Percentiles rank a stretch among this genome's conserved stretches.
Conservation (phyloP, 2,113 vertebrate species). For the Bos javanicus region DNA sequence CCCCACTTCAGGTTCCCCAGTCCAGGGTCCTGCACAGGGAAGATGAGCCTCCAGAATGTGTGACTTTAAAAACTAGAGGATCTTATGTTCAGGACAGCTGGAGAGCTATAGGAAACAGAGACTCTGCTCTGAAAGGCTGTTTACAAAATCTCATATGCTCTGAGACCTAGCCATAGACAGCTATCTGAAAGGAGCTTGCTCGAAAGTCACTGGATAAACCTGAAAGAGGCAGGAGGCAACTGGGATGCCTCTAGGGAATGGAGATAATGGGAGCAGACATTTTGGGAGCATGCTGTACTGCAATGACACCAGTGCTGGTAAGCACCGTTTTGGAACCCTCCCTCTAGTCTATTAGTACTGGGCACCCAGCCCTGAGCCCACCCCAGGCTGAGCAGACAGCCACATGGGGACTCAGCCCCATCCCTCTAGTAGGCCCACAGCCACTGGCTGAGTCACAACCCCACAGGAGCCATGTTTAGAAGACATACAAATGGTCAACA, state of each 20-base stretch:
- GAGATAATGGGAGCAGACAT: neutral
- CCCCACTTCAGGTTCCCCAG: neutral
- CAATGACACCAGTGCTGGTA: neutral
- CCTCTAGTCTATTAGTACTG: neutral
- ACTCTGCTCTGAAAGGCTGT: neutral
- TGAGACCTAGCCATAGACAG: neutral
- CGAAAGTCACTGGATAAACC: neutral
- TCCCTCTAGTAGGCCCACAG: neutral
- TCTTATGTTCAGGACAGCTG: neutral
- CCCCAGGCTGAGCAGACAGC: neutral
- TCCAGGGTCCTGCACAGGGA: neutral
- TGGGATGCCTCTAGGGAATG: neutral
- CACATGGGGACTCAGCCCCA: neutral
- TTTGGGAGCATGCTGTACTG: neutral
- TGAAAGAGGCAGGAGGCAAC: neutral
- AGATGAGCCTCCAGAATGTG: neutral
- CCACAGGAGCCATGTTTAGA: neutral
- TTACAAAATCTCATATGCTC: neutral
- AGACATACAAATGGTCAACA: neutral
- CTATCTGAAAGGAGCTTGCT: neutral
- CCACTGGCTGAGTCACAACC: neutral
- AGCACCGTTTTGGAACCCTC: neutral
- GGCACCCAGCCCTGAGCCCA: neutral
- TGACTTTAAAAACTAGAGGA: neutral
- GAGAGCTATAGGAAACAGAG: neutral